Evolutionary conservation across 2,797 vertebrate genomes (phyloP).

Genomic region (Astyanax mexicanus): DNA sequence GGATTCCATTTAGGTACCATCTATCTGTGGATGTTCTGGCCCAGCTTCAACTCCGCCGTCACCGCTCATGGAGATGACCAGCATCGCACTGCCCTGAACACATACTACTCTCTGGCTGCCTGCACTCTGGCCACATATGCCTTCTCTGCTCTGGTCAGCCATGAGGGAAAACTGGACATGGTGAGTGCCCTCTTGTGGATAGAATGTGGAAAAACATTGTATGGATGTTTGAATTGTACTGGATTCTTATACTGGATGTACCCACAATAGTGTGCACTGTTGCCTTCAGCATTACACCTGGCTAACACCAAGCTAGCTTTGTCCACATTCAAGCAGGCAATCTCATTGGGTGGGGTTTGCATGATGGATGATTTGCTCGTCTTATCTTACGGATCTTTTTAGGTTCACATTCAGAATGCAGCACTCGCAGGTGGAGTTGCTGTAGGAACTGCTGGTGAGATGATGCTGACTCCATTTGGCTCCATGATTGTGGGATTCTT

Average conservation of each 20-base stretch:
- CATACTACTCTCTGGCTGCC: constrained; percentile 88
- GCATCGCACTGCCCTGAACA: constrained; percentile 89
- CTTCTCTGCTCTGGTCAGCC: constrained; percentile 77
- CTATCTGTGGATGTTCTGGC: constrained; percentile 97
- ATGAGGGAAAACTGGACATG: constrained; percentile 84
- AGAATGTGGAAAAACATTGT: background rate
- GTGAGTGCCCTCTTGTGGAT: constrained; percentile 73
- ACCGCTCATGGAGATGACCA: constrained; percentile 74
- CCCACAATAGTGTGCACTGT: too few relatives aligned
- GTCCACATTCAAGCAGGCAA: background rate
- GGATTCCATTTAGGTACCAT: constrained; percentile 80
- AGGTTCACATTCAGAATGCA: constrained; percentile 95
- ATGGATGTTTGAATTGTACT: background rate
- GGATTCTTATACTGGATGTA: background rate
- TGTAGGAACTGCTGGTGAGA: constrained; percentile 90
- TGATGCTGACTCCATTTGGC: constrained; percentile 92
- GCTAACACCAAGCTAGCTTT: too few relatives aligned
- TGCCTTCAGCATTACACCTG: too few relatives aligned
- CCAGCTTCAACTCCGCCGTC: constrained; percentile 89
- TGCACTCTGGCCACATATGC: constrained; percentile 86
- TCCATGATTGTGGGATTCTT: constrained; percentile 88
- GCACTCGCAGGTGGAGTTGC: constrained; percentile 85
- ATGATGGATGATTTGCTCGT: background rate
- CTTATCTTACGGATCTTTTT: background rate
- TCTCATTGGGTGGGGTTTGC: background rate